Base-by-base conservation (phyloP, 2,113 vertebrate species). In the Brienomyrus longianalis region DNA sequence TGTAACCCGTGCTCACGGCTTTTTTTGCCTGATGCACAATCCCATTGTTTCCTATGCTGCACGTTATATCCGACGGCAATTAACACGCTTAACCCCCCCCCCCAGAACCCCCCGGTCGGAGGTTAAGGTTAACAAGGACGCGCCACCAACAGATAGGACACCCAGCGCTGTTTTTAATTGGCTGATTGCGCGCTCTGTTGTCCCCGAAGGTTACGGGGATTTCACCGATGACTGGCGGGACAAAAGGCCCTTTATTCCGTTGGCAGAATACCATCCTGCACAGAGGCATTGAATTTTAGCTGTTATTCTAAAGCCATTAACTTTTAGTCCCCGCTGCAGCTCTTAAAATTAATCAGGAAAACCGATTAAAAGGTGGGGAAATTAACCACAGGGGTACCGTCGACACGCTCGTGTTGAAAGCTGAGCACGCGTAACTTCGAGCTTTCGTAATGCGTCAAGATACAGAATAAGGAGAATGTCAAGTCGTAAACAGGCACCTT, bases 1-100 rank as follows among this genome's bases (percentile, higher is more conserved):
- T 98, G 96, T 97, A 98, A 98, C 98, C 39, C 96, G 96, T 94
- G 96, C 95, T 96, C 94, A 94, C 95, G 93, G 94, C 95, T 95
- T 95, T 89, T 83, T 43, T 83, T 94, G 95, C 93, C 94, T 96
- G 95, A 94, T 95, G 94, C 95, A 96, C 47, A 93, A 95, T 95
- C 95, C 95, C 89, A 93, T 95, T 96, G 94, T 95, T 93, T 91
- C 80, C 89, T 88, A 90, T 94, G 95, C 93, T 91, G 94, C 1
- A 83, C 91, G 94, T 93, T 93, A 94, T 88, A 91, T 93, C 94
- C 93, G 93, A 89, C 91, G 92, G 95, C 90, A 95, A 91, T 90
- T 94, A 89, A 80, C 94, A 93, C 92, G 92, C 95, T 91, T 11
- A 66, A 66, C 23, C 23, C n/a, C 39, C 35, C 35, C 39, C 1